phyloP scores from a whole-genome alignment of 2,888 invertebrate species.

The Toxonevra muliebris region DNA sequence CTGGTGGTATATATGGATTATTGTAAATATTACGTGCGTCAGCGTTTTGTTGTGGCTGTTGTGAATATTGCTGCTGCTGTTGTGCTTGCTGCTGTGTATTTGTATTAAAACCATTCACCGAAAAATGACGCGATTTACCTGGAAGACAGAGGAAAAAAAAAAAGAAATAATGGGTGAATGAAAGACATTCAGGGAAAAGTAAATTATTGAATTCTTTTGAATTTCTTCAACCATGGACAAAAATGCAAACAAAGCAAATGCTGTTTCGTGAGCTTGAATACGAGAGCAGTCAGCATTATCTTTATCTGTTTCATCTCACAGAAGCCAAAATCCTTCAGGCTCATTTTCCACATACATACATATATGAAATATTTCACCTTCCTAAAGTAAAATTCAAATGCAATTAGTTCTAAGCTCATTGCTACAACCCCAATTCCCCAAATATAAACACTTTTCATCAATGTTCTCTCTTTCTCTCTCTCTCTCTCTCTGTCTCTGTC shows the following conservation, averaged over 20 bases:
- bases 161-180: neutral
- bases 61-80: conserved; percentile 66
- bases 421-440: no score
- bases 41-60: conserved; percentile 50
- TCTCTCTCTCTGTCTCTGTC: neutral
- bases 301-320: neutral
- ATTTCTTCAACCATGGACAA: no score
- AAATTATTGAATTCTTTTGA: no score
- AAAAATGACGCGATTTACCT: conserved; percentile 85
- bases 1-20: conserved; percentile 66
- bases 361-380: no score
- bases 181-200: no score
- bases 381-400: no score
- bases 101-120: conserved; percentile 67
- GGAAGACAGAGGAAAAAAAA: conserved; percentile 49
- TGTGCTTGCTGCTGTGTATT: conserved; percentile 64
- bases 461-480: neutral
- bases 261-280: no score
- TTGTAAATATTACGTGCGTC: conserved; percentile 69
- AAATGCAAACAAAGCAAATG: no score
- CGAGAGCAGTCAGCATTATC: neutral
- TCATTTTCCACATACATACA: no score
- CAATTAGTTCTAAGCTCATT: no score
- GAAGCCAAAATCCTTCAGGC: neutral
- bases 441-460: no score